A percentile compares a stretch with the other conserved stretches of the same genome.
Evolutionary conservation across 35 echinoderm and acorn worm species (phyloP).

Genomic region (Ptychodera flava): DNA sequence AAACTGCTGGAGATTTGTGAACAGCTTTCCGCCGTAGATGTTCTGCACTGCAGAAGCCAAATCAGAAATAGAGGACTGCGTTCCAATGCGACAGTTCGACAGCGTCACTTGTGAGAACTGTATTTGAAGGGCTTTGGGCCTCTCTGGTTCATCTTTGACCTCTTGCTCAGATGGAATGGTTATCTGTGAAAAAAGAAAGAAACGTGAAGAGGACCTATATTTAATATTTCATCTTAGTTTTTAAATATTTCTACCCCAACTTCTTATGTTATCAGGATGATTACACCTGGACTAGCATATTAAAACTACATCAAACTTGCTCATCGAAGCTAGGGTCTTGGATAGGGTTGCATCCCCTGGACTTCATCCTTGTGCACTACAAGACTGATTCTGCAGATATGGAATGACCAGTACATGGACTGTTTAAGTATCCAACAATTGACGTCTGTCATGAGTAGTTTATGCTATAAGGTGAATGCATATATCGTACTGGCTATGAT

Average conservation of each 20-base stretch:
- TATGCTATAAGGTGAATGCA: too few species aligned
- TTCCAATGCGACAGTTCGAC: conserved; percentile 88
- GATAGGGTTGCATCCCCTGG: too few species aligned
- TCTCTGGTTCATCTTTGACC: conserved; percentile 63
- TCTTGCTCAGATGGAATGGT: conserved; percentile 55
- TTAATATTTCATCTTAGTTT: background rate
- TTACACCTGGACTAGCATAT: background rate
- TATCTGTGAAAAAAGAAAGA: conserved; percentile 41
- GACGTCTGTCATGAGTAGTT: too few species aligned
- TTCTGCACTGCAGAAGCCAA: conserved; percentile 79
- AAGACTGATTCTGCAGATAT: too few species aligned
- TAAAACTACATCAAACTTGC: background rate
- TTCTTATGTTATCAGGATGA: background rate
- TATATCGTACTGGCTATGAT: too few species aligned
- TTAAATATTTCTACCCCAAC: background rate
- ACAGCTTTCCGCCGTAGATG: conserved; percentile 50
- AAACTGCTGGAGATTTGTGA: conserved; percentile 36
- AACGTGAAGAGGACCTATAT: background rate
- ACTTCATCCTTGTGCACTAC: too few species aligned
- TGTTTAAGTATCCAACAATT: too few species aligned
- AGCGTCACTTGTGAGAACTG: conserved; percentile 83
- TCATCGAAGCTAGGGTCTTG: too few species aligned
- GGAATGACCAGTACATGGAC: too few species aligned
- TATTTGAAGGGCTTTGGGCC: conserved; percentile 69
- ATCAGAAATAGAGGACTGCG: conserved; percentile 49